Percentiles rank a stretch among this genome's conserved stretches.
phyloP scores from a whole-genome alignment of 2,888 invertebrate genomes.

The Coleophora deauratella region DNA sequence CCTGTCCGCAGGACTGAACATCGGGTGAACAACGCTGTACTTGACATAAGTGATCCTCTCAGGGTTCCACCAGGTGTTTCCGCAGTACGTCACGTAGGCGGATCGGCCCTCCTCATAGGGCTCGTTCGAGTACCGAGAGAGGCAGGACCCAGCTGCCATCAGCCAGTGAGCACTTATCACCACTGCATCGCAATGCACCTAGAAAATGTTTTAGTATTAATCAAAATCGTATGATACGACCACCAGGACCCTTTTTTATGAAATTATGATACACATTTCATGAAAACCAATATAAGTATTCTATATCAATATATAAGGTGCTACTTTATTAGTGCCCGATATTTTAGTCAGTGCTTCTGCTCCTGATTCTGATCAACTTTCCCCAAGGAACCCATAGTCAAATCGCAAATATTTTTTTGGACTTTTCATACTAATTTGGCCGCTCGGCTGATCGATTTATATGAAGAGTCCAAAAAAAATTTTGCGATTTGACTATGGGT shows the following conservation, averaged over 20 bases:
- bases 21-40: conserved; percentile 46
- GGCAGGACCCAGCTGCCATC: conserved; percentile 46
- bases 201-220: conserved; percentile 7
- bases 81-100: conserved; percentile 52
- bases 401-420: no score
- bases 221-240: no score
- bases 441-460: no score
- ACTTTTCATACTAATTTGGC: no score
- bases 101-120: conserved; percentile 32
- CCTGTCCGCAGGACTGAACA: conserved; percentile 33
- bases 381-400: no score
- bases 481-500: no score
- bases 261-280: conserved; percentile 1
- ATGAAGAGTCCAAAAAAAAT: no score
- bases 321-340: no score
- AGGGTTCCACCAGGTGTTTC: conserved; percentile 44
- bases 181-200: conserved; percentile 59
- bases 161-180: conserved; percentile 55
- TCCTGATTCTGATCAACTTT: no score
- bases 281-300: conserved; percentile 1
- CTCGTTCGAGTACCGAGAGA: conserved; percentile 40
- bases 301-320: no score
- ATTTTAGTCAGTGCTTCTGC: no score
- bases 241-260: no score
- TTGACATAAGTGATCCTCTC: conserved; percentile 51